Percentiles rank a stretch among this genome's conserved stretches.
These are phyloP conservation scores for Chaetops frenatus DNA, from an alignment of 2,113 vertebrate genomes.

Conservation along the genomic window DNA sequence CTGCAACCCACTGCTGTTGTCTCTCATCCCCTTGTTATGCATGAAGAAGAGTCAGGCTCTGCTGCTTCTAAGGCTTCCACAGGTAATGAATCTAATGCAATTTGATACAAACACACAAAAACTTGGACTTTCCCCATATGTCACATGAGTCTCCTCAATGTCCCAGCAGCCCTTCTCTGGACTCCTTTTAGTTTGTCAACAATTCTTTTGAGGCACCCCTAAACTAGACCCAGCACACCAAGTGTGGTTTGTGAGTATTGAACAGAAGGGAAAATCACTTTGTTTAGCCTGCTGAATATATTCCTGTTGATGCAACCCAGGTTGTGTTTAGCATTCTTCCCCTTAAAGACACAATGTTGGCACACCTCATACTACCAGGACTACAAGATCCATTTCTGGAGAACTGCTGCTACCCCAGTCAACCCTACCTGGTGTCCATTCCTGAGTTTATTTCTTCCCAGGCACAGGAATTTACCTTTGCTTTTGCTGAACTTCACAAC, in stretches of 20 bases:
- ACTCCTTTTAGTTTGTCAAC: background rate
- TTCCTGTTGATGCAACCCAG: background rate
- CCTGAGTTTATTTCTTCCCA: background rate
- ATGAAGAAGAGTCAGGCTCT: background rate
- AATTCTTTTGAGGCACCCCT: background rate
- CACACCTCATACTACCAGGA: background rate
- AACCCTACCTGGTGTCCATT: background rate
- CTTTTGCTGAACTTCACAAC: background rate
- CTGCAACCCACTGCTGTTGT: background rate
- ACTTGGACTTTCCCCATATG: background rate
- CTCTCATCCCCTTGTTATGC: background rate
- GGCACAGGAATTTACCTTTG: background rate
- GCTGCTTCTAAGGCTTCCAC: background rate
- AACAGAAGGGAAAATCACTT: background rate
- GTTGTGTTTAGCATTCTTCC: background rate
- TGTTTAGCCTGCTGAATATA: background rate
- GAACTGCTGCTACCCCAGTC: background rate
- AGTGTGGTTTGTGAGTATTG: background rate
- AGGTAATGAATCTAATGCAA: background rate
- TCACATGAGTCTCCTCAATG: background rate
- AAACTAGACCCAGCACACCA: background rate
- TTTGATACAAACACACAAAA: background rate
- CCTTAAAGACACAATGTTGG: background rate
- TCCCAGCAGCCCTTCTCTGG: background rate
- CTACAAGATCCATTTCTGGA: background rate